A percentile compares a stretch with the other conserved stretches of the same genome.
Conservation (phyloP, 2,888 invertebrate species). For the Limnephilus marmoratus region DNA sequence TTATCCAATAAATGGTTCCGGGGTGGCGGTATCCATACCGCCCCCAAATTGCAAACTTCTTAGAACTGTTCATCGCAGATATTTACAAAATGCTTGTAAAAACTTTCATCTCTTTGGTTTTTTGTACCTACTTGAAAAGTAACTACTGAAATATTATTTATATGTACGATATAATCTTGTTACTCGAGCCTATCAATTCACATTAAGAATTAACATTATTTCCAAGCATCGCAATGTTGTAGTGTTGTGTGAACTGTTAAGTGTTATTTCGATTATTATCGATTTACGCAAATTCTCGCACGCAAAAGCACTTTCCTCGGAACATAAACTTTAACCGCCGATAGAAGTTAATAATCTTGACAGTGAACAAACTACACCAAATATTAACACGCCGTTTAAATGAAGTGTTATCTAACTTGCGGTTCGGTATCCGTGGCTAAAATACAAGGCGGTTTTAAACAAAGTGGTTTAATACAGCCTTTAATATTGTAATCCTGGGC, state of each 20-base stretch:
- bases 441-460: not conserved
- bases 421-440: not conserved
- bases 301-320: not conserved
- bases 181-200: not conserved
- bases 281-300: not conserved
- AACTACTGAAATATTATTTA: no score
- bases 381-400: not conserved
- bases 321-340: not conserved
- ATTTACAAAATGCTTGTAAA: not conserved
- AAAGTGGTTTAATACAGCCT: conserved; percentile 2
- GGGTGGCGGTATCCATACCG: no score
- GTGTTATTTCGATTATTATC: not conserved
- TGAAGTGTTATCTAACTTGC: not conserved
- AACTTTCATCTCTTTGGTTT: not conserved
- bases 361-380: not conserved
- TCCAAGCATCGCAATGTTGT: not conserved
- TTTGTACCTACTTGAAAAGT: not conserved
- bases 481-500: not conserved
- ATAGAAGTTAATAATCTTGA: not conserved
- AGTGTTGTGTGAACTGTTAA: not conserved
- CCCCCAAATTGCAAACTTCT: no score
- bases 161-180: not conserved
- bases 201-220: not conserved
- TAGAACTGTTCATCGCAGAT: not conserved
- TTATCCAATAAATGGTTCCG: no score